Base-by-base conservation (phyloP, 2,888 invertebrate species). In the Campopleginae sp. region DNA sequence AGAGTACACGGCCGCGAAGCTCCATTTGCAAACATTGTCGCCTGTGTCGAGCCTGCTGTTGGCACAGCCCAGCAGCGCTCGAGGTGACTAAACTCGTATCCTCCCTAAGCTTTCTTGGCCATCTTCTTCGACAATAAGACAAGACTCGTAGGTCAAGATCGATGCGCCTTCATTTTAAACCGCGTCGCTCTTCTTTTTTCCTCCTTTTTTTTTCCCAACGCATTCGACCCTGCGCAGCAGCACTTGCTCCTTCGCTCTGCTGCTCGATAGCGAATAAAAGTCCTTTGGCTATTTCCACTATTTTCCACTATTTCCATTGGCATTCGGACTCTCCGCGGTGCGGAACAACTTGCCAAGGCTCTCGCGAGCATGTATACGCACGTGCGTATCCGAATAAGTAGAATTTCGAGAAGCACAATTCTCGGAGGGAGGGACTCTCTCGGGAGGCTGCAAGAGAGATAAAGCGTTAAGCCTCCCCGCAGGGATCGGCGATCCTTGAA, bases 331-430 rank as follows among this genome's bases (percentile, higher is more conserved):
- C 54, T 77, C 58, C 27, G 46, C 42, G 58, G 31, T n/a, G 27
- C 51, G 14, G 48, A 42, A 78, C 58, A 70, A 58, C 78, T 70
- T 44, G 6, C 23, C 23, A 19, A 63, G n/a, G n/a, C 46, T 27
- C 63, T 12, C 48, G 38, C 14, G n/a, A n/a, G 6, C 7, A 17
- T 63, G 8, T 79, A 61, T 27, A 58, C 23, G 27, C 23, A 58
- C 38, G 31, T 12, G 63, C 33, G 71, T 38, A 76, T n/a, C n/a
- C 78, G 72, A 76, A 61, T 79, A 84, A 80, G 81, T 48, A 72
- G 82, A 85, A 80, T 88, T 89, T 88, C 86, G 77, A 88, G 88
- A 89, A 89, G 80, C 65, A 82, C 83, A 74, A 86, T 89, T 89
- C 89, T 79, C 63, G 68, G 83, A 38, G 68, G n/a, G 63, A 42